Evolutionary conservation across 2,797 vertebrate genomes (phyloP), one percentile per base, ranked within the genome.

Genomic region (Phrynocephalus vlangalii): DNA sequence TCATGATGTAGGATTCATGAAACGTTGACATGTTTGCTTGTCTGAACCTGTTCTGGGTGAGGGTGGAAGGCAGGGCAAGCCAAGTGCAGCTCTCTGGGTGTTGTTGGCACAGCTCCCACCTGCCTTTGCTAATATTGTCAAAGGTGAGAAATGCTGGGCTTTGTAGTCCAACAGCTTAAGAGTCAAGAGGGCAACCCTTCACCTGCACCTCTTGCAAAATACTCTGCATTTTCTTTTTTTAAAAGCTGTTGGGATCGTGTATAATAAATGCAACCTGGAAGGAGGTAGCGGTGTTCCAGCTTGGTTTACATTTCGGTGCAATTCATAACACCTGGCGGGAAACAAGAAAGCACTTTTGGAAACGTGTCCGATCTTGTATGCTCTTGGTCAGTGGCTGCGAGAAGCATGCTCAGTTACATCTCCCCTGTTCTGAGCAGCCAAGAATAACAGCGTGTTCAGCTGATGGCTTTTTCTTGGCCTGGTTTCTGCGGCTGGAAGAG

Each of bases 181-280:
- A 56, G 52, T 20, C 60, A 3, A 63, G 60, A 63, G 60, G 60
- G 18, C 60, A 15, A 5, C n/a, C 10, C n/a, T 63, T 10, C 30
- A 28, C 80, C 28, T 52, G 28, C 28, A 24, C 13, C n/a, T 9
- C 15, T 79, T 28, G 26, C 50, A 50, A 75, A 66, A 28, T 38
- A 28, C 52, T 68, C 30, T 72, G 76, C 80, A 9, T 50, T 30
- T 30, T 48, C 9, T 0, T 3, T 70, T 28, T 24, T 3, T 28
- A 26, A 22, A 24, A 22, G 5, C 8, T 16, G 63, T 63, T 30
- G 2, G 68, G 66, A 24, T 1, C n/a, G 60, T 52, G 22, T 89
- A 48, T 20, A 63, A 90, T 81, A 56, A 70, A 76, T 87, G 76
- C n/a, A 77, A 78, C 24, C 38, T 68, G 9, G 76, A 81, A 89